Evolutionary conservation across 2,797 vertebrate genomes (phyloP).

Genomic region (Crenichthys baileyi): DNA sequence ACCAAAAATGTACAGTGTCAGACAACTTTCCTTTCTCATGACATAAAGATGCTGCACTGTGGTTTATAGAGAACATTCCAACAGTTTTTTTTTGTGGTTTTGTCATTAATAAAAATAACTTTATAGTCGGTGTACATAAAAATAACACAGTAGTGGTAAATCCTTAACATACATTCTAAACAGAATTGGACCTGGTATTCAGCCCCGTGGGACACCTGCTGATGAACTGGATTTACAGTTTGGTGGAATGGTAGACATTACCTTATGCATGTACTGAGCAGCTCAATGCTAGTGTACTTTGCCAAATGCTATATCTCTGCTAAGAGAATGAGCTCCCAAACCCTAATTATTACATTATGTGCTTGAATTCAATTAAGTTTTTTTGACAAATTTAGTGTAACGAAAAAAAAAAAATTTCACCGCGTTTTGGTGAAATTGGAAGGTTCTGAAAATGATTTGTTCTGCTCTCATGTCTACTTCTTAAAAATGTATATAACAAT

Average conservation of each 20-base stretch:
- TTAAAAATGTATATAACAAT: too few relatives aligned
- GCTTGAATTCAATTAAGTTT: not conserved
- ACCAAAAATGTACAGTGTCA: too few relatives aligned
- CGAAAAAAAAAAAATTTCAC: too few relatives aligned
- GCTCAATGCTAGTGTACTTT: not conserved
- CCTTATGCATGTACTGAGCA: not conserved
- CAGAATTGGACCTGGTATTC: not conserved
- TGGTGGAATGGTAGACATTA: not conserved
- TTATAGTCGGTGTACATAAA: not conserved
- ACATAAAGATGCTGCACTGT: not conserved
- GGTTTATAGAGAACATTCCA: not conserved
- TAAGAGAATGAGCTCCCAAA: not conserved
- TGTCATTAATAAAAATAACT: not conserved
- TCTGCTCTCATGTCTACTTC: too few relatives aligned
- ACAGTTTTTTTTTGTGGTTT: not conserved
- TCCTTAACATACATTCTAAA: not conserved
- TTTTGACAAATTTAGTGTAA: too few relatives aligned
- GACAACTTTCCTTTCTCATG: not conserved
- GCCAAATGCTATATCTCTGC: not conserved
- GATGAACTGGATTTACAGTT: too few relatives aligned
- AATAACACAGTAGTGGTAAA: not conserved
- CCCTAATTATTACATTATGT: not conserved
- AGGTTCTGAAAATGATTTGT: too few relatives aligned
- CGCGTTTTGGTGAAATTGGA: too few relatives aligned
- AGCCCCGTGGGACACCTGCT: too few relatives aligned